Evolutionary conservation across 1,140 invertebrate genomes (phyloP).

Genomic region (Fopius arisanus): DNA sequence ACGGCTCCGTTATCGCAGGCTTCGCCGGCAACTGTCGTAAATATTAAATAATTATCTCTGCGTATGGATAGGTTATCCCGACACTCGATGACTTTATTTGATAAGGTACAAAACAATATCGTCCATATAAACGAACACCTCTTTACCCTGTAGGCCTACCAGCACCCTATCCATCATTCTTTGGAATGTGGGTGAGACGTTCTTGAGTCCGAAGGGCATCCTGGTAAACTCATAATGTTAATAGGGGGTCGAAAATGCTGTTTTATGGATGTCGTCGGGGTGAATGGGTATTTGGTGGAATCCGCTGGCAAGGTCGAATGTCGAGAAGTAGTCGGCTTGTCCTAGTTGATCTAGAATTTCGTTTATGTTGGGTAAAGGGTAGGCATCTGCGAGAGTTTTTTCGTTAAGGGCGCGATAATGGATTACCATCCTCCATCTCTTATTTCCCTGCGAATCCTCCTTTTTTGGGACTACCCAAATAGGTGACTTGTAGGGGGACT

Average conservation of each 20-base stretch:
- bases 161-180: not conserved
- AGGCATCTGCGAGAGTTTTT: conserved; percentile 6
- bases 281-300: not conserved
- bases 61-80: no score
- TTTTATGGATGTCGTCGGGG: not conserved
- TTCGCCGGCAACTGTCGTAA: no score
- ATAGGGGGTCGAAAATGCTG: not conserved
- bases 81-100: no score
- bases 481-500: not conserved
- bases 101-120: conserved; percentile 2
- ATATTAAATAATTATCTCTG: no score
- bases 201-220: not conserved
- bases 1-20: no score
- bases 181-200: not conserved
- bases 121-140: conserved; percentile 53
- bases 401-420: not conserved
- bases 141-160: conserved; percentile 24
- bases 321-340: not conserved
- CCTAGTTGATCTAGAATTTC: conserved; percentile 20
- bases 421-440: conserved; percentile 15
- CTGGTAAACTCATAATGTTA: not conserved
- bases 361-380: not conserved
- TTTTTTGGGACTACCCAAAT: conserved; percentile 15
- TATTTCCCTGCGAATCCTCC: not conserved
- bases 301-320: not conserved